These are phyloP conservation scores for Watsonalla cultraria DNA, from an alignment of 2,888 invertebrate genomes.

Conservation along the genomic window DNA sequence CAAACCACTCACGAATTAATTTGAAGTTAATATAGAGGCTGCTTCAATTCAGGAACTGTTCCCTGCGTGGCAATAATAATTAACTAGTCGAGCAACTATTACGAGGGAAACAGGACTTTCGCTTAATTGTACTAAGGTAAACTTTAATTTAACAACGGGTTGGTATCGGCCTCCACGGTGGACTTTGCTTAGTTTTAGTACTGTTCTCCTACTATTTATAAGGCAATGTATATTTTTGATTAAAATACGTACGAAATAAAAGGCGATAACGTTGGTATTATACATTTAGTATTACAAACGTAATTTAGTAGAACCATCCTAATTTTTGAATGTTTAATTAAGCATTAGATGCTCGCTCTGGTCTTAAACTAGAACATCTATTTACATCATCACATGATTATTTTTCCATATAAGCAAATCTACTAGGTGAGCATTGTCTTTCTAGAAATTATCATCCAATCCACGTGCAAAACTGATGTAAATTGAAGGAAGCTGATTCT, in stretches of 20 bases:
- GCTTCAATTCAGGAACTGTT: slow-evolving; percentile 1
- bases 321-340: too few relatives aligned
- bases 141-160: slow-evolving; percentile 14
- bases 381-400: too few relatives aligned
- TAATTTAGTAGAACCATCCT: too few relatives aligned
- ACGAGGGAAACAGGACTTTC: slow-evolving; percentile 14
- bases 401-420: too few relatives aligned
- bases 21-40: slow-evolving; percentile 1
- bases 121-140: slow-evolving; percentile 4
- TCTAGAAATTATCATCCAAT: too few relatives aligned
- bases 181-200: not conserved
- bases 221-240: not conserved
- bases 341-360: too few relatives aligned
- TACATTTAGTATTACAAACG: too few relatives aligned
- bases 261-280: too few relatives aligned
- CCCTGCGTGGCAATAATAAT: slow-evolving; percentile 17
- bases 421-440: too few relatives aligned
- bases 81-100: slow-evolving; percentile 15
- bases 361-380: too few relatives aligned
- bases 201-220: not conserved
- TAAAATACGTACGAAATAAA: not conserved
- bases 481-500: too few relatives aligned
- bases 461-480: too few relatives aligned
- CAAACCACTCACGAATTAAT: slow-evolving; percentile 4
- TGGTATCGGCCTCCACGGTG: slow-evolving; percentile 14